Evolutionary conservation across 2,888 invertebrate species (phyloP).

Genomic region (Apantesis nais): DNA sequence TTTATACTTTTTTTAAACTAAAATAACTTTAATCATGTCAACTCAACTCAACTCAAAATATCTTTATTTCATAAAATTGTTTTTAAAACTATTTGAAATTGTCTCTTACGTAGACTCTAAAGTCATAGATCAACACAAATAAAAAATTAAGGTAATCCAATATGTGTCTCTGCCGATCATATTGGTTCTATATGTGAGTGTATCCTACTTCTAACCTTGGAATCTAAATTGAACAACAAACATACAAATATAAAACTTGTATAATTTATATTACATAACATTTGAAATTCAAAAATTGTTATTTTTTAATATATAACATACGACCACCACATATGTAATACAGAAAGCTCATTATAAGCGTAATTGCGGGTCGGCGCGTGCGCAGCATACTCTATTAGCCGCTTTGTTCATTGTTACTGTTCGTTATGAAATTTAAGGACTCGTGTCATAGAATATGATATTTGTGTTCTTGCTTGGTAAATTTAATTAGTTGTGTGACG

Average conservation of each 20-base stretch:
- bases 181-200: neutral
- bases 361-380: constrained; percentile 29
- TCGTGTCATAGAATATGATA: constrained; percentile 1
- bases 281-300: constrained; percentile 2
- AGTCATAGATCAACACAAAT: too few species aligned
- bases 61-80: too few species aligned
- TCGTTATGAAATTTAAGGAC: constrained; percentile 35
- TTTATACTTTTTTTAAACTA: too few species aligned
- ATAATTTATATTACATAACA: constrained; percentile 7
- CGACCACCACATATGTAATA: constrained; percentile 23
- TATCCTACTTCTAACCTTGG: neutral
- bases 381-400: constrained; percentile 24
- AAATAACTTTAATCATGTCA: too few species aligned
- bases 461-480: neutral
- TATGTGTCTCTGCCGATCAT: too few species aligned
- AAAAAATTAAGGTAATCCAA: too few species aligned
- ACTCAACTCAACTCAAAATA: too few species aligned
- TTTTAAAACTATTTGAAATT: too few species aligned
- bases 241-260: neutral
- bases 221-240: neutral
- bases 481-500: neutral
- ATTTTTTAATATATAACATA: constrained; percentile 1
- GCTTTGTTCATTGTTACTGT: constrained; percentile 29
- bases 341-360: constrained; percentile 45
- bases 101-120: too few species aligned